Base-by-base conservation (phyloP, 1,140 invertebrate genomes). In the Pristionchus pacificus region DNA sequence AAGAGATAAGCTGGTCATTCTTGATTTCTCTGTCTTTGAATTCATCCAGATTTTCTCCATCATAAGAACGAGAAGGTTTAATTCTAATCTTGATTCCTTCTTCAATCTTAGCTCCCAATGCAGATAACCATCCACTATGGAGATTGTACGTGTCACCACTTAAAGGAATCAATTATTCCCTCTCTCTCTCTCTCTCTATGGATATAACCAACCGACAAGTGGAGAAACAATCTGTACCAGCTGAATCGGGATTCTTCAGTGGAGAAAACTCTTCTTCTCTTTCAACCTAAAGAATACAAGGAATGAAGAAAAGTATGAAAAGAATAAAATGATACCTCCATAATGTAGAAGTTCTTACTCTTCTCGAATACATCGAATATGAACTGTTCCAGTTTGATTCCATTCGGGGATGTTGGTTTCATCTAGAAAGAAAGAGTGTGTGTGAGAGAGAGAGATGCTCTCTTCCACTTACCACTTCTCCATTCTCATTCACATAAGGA, bases 381-480 rank as follows among this genome's bases (percentile, higher is more conserved):
- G 85, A 99, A 99, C 86, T 98, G 98, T 80, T 99, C 97, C 84
- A 98, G 91, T 87, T 99, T 99, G 74, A 98, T 94, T 27, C 95
- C 96, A 84, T 98, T 98, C 0, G 91, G 89, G 79, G 89, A 88
- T 0, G 88, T 88, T 0, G 96, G 95, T 67, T 89, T 49, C 6
- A 49, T 19, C 38, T 49, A 49, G 19, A n/a, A n/a, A n/a, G n/a
- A n/a, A n/a, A n/a, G n/a, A n/a, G n/a, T n/a, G n/a, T n/a, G n/a
- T n/a, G n/a, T n/a, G n/a, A n/a, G n/a, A n/a, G n/a, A n/a, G n/a
- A n/a, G n/a, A n/a, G n/a, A n/a, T n/a, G n/a, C n/a, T n/a, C n/a
- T 49, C 38, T 10, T 49, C 38, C 38, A 10, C 38, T 90, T 14
- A 90, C 85, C 59, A 88, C 85, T 2, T 93, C 92, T 66, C 89